A percentile compares a stretch with the other conserved stretches of the same genome.
Conservation (phyloP, 2,888 invertebrate genomes). For the Apotomis betuletana region DNA sequence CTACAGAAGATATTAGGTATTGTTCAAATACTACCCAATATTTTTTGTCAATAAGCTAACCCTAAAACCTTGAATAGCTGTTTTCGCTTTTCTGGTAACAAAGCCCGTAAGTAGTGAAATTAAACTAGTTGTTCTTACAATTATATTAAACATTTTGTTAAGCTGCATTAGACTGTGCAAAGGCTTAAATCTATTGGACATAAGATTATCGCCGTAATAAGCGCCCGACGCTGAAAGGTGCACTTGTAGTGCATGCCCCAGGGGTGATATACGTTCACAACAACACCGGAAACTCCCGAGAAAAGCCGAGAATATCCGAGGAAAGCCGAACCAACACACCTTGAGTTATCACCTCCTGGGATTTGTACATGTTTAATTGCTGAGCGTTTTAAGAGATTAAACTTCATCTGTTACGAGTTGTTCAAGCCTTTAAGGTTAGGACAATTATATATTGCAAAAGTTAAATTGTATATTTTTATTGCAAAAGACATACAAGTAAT, state of each 20-base stretch:
- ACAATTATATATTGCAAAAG: no score
- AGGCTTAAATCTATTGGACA: slow-evolving; percentile 20
- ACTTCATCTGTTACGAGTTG: neutral
- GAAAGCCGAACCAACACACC: slow-evolving; percentile 7
- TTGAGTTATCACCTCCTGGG: slow-evolving; percentile 39
- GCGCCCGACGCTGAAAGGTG: slow-evolving; percentile 35
- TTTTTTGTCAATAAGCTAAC: no score
- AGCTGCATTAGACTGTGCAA: neutral
- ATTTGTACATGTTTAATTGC: slow-evolving; percentile 30
- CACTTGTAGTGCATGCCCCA: slow-evolving; percentile 44
- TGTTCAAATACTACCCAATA: no score
- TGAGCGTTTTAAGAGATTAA: slow-evolving; percentile 15
- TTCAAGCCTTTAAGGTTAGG: no score
- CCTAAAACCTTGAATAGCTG: no score
- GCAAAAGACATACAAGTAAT: no score
- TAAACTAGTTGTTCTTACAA: neutral
- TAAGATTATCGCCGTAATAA: slow-evolving; percentile 25
- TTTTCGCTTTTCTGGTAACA: no score
- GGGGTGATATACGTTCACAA: slow-evolving; percentile 43
- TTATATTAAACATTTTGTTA: neutral
- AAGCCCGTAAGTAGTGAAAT: no score
- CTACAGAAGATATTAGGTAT: no score
- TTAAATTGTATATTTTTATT: no score
- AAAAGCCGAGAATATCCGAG: slow-evolving; percentile 28
- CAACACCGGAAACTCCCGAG: slow-evolving; percentile 25